Evolutionary conservation across 64 coral and sea anemone species (phyloP).

Genomic region (Hydrozoanthus tunicans): DNA sequence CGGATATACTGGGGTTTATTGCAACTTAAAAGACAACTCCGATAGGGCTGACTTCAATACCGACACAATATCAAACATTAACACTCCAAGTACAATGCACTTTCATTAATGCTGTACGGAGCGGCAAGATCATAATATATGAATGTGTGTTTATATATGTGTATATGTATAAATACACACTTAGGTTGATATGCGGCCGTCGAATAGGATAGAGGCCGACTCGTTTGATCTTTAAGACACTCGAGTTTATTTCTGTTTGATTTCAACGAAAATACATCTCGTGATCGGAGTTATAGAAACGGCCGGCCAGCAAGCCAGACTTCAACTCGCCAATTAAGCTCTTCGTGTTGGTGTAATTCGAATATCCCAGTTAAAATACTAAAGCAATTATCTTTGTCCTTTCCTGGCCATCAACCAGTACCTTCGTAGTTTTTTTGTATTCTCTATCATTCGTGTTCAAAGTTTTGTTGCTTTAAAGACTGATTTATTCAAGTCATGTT

Average conservation of each 20-base stretch:
- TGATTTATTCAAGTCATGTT: too few species aligned
- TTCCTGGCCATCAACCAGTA: background rate
- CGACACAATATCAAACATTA: constrained; percentile 28
- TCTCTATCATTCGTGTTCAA: too few species aligned
- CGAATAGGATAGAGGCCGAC: background rate
- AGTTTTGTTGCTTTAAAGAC: too few species aligned
- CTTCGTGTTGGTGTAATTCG: constrained; percentile 11
- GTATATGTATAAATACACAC: background rate
- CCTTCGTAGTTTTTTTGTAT: too few species aligned
- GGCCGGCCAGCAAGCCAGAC: background rate
- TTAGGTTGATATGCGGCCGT: background rate
- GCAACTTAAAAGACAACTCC: background rate
- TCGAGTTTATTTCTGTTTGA: background rate
- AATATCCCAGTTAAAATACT: constrained; percentile 14
- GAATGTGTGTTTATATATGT: too few species aligned
- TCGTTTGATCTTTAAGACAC: background rate
- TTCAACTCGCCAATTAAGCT: constrained; percentile 5
- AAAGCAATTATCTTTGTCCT: background rate
- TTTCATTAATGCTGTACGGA: background rate
- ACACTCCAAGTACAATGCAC: constrained; percentile 15
- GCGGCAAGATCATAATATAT: background rate
- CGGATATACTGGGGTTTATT: background rate
- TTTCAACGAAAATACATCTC: background rate
- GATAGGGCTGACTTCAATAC: background rate
- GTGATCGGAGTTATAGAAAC: background rate